A percentile compares a stretch with the other conserved stretches of the same genome.
Conservation (phyloP, 2,888 invertebrate species). For the Fissipunctia ypsillon region DNA sequence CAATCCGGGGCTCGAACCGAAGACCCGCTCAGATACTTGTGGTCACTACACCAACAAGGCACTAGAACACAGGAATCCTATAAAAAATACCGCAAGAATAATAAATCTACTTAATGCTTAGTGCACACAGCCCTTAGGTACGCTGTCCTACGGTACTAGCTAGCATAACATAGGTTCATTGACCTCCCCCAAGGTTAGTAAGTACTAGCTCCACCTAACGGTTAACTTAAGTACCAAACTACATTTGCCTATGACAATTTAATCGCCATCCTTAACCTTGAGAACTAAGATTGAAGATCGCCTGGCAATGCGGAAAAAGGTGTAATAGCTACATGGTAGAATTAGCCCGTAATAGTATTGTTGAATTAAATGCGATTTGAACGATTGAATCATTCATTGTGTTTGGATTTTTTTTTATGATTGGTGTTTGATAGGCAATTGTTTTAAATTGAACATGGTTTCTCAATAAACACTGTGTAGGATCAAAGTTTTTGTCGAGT, state of each 20-base stretch:
- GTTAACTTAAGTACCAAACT: conserved; percentile 52
- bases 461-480: background rate
- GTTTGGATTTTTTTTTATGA: conserved; percentile 16
- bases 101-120: background rate
- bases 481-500: background rate
- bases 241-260: conserved; percentile 25
- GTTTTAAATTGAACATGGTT: conserved; percentile 14
- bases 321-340: conserved; percentile 15
- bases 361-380: conserved; percentile 31
- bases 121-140: conserved; percentile 28
- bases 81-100: background rate
- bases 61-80: background rate
- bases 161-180: conserved; percentile 62
- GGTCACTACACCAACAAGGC: too few relatives aligned
- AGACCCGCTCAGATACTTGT: background rate
- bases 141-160: conserved; percentile 16
- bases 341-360: conserved; percentile 37
- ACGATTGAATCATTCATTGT: conserved; percentile 27
- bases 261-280: conserved; percentile 11
- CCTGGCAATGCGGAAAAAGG: background rate
- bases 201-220: conserved; percentile 64
- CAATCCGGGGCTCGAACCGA: too few relatives aligned
- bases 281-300: conserved; percentile 31
- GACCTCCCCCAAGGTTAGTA: conserved; percentile 71
- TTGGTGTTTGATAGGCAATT: conserved; percentile 9